Evolutionary conservation across 35 echinoderm and acorn worm species (phyloP).

Genomic region (Apostichopus californicus): DNA sequence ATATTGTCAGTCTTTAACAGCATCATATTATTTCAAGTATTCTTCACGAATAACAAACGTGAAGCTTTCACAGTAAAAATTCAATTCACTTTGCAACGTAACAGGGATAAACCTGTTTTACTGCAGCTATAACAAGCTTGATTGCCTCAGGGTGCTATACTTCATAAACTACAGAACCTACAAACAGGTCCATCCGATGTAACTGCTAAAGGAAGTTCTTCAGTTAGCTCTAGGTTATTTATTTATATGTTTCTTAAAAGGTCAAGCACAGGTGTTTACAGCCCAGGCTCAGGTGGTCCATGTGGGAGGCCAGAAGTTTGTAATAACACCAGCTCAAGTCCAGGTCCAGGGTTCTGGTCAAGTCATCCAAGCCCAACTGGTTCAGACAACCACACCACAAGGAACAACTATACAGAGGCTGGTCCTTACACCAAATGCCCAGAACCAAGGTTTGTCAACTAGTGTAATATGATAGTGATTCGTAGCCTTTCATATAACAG

Average conservation of each 20-base stretch:
- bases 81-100: no score
- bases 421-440: conserved; percentile 83
- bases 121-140: background rate
- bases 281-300: conserved; percentile 89
- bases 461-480: no score
- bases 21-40: no score
- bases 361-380: conserved; percentile 90
- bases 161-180: no score
- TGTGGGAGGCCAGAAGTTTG: conserved; percentile 96
- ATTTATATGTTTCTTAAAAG: conserved; percentile 9
- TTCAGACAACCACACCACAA: conserved; percentile 87
- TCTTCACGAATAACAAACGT: no score
- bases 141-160: no score
- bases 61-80: no score
- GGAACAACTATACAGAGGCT: conserved; percentile 89
- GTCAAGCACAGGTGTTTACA: conserved; percentile 93
- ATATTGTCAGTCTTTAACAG: no score
- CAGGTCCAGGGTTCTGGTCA: conserved; percentile 91
- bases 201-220: background rate
- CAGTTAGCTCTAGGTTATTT: background rate
- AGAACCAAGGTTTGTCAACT: conserved; percentile 16
- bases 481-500: no score
- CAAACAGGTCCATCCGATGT: no score
- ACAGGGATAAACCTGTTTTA: background rate
- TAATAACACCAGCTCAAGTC: conserved; percentile 91